Conservation (phyloP, 2,888 invertebrate species). For the Bembecia ichneumoniformis region DNA sequence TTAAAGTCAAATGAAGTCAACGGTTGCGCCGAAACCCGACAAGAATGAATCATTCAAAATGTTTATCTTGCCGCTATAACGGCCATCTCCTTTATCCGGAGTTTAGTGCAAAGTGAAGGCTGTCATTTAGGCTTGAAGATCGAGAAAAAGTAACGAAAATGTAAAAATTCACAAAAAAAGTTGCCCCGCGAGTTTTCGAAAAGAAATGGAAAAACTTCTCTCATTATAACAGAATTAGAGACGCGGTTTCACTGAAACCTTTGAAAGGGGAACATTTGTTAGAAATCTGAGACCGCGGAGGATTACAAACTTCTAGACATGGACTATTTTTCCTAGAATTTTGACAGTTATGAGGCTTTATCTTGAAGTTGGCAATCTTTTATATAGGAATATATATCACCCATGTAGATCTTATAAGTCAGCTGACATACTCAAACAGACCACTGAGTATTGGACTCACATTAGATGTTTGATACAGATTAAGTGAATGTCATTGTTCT, state of each 20-base stretch:
- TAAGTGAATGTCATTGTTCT: too few relatives aligned
- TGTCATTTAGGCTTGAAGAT: slow-evolving; percentile 29
- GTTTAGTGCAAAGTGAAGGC: slow-evolving; percentile 6
- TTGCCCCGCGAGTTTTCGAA: slow-evolving; percentile 23
- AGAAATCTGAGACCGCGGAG: slow-evolving; percentile 1
- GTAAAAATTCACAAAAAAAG: slow-evolving; percentile 31
- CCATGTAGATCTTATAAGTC: too few relatives aligned
- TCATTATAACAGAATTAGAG: slow-evolving; percentile 60
- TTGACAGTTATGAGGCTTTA: too few relatives aligned
- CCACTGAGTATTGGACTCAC: too few relatives aligned
- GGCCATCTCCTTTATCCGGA: not conserved
- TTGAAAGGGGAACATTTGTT: slow-evolving; percentile 21
- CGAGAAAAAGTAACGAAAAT: slow-evolving; percentile 21
- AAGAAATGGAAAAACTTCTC: slow-evolving; percentile 59
- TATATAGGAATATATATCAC: too few relatives aligned
- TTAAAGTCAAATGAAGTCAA: too few relatives aligned
- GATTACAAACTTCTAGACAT: not conserved
- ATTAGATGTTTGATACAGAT: too few relatives aligned
- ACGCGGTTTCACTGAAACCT: slow-evolving; percentile 18
- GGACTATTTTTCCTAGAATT: not conserved
- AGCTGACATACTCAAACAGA: too few relatives aligned
- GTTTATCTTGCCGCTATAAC: not conserved
- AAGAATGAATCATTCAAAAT: not conserved
- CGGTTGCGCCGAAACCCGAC: too few relatives aligned
- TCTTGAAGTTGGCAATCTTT: too few relatives aligned